Percentiles rank a stretch among this genome's conserved stretches.
phyloP scores from a whole-genome alignment of 2,888 invertebrate species.

The Oscheius onirici region DNA sequence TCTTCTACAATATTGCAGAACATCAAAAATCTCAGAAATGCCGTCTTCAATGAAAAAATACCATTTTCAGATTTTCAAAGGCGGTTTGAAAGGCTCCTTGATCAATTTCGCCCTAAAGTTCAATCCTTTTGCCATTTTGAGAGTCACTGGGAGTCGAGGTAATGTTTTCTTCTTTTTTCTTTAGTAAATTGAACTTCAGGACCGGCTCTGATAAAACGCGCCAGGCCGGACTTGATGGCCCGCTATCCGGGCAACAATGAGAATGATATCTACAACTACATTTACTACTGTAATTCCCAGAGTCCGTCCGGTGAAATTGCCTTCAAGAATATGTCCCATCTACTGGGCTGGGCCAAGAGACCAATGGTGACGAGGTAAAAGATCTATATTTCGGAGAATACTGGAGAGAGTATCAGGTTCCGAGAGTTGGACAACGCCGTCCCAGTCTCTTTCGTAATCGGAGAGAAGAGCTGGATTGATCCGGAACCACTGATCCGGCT shows the following conservation, averaged over 20 bases:
- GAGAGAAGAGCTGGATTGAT: conserved; percentile 93
- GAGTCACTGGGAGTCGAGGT: conserved; percentile 87
- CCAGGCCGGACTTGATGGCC: conserved; percentile 86
- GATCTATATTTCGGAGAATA: background rate
- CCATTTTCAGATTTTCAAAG: conserved; percentile 3
- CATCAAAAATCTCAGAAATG: too few species aligned
- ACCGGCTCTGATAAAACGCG: conserved; percentile 85
- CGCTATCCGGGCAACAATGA: conserved; percentile 81
- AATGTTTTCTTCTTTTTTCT: background rate
- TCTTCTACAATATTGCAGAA: too few species aligned
- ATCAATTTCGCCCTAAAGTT: conserved; percentile 83
- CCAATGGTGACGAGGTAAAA: conserved; percentile 87
- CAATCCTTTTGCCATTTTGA: conserved; percentile 89
- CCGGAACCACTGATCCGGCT: conserved; percentile 84
- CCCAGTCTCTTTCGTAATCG: conserved; percentile 77
- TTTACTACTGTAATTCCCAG: conserved; percentile 95
- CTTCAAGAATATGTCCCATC: conserved; percentile 87
- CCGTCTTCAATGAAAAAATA: background rate
- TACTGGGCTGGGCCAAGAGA: conserved; percentile 93
- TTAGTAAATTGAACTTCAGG: conserved; percentile 75
- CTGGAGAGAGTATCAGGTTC: conserved; percentile 45
- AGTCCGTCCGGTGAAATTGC: conserved; percentile 90
- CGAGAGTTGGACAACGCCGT: conserved; percentile 57
- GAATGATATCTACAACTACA: conserved; percentile 79
- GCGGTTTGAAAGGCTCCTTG: conserved; percentile 72